phyloP scores from a whole-genome alignment of 2,113 vertebrate genomes.

The Gallinago jamesoni region DNA sequence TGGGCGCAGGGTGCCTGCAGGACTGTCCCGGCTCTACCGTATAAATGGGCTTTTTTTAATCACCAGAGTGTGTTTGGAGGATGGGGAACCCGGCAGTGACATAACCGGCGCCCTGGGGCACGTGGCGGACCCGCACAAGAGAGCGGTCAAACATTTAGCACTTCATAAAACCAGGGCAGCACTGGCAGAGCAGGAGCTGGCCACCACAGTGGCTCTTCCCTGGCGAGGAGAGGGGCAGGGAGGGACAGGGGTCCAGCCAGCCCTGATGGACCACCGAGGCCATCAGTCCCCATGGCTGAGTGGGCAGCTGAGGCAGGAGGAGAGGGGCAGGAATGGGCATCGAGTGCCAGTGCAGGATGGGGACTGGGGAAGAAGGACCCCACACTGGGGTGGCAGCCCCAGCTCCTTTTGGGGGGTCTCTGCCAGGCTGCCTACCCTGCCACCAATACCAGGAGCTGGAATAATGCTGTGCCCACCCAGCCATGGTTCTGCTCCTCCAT shows the following conservation, averaged over 20 bases:
- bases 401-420: background rate
- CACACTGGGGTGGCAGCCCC: accelerated
- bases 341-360: accelerated
- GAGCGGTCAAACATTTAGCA: background rate
- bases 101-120: accelerated
- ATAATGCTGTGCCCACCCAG: accelerated
- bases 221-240: background rate
- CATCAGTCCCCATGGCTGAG: accelerated
- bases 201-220: accelerated
- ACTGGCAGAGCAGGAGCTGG: accelerated
- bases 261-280: accelerated
- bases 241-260: background rate
- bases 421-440: background rate
- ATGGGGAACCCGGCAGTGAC: background rate
- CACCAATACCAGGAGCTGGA: accelerated
- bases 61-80: background rate
- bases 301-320: accelerated
- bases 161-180: background rate
- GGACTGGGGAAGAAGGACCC: background rate
- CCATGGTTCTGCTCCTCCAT: background rate
- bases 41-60: background rate
- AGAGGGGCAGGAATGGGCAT: background rate
- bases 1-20: accelerated
- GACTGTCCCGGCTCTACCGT: accelerated
- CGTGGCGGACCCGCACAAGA: accelerated